Base-by-base conservation (phyloP, 2,797 vertebrate species). In the Gymnothorax reevesii region DNA sequence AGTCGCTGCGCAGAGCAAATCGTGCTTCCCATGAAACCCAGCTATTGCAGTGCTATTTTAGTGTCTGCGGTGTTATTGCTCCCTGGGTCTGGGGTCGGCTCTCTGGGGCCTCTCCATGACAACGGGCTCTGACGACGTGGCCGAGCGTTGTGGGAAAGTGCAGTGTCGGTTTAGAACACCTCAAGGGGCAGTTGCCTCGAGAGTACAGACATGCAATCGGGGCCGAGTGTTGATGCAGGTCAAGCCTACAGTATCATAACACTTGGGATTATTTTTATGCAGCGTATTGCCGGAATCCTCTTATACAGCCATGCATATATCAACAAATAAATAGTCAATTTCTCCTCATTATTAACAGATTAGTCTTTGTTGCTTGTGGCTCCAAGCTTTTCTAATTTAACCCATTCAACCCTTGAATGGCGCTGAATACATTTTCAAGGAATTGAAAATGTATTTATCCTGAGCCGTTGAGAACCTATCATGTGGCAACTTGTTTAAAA, bases 41-140 rank as follows among this genome's bases (percentile, higher is more conserved):
- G 27, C 71, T 62, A 25, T 54, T 42, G 20, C 33, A 62, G 22
- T 49, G 33, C 52, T 84, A 84, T 69, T 84, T 84, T 69, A 71
- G 83, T 55, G 49, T 71, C 49, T 54, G 83, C 42, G 3, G 49
- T 55, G 83, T 49, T 66, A 84, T 84, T 64, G 27, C 55, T 71
- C 42, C 80, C 64, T 52, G 64, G 62, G 33, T 54, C 49, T 69
- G 20, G 15, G 83, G 83, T 84, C 60, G n/a, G 27, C 33, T 22
- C 27, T 12, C 15, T 7, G 83, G 25, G 60, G 77, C 49, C 7
- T 54, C 52, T 80, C 77, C 77, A 80, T 80, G 77, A 80, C 77
- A 20, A 80, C 77, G 49, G 52, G 77, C 17, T 52, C 77, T 55
- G 77, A 7, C 17, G 22, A 54, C 77, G 42, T 5, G 5, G 79